Evolutionary conservation across 1,140 invertebrate species (phyloP).

Genomic region (Teleogryllus occipitalis): DNA sequence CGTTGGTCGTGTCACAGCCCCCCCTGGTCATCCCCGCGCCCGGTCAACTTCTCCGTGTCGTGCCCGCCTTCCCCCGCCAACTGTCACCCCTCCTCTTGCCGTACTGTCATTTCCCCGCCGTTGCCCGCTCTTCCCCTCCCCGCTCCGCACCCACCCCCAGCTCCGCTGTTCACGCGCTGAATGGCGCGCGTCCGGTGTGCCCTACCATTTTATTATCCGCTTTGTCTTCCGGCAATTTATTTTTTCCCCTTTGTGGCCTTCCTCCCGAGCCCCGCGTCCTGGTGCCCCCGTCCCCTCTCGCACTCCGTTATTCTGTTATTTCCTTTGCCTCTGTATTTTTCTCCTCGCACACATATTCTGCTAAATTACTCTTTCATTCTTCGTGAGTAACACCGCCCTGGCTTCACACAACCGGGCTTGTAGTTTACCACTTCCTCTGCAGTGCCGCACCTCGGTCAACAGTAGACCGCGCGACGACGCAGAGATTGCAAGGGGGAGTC

Average conservation of each 20-base stretch:
- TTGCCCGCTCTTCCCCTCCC: neutral
- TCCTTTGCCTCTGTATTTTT: neutral
- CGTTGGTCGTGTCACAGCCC: too few species aligned
- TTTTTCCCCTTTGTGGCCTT: neutral
- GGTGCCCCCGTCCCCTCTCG: neutral
- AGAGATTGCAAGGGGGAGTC: too few species aligned
- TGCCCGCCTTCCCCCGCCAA: neutral
- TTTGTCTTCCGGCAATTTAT: constrained; percentile 4
- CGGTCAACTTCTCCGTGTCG: too few species aligned
- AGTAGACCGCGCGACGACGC: too few species aligned
- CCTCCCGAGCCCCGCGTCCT: neutral
- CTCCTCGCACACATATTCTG: neutral
- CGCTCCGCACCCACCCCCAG: neutral
- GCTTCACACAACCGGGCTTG: neutral
- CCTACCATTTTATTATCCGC: neutral
- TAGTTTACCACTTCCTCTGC: neutral
- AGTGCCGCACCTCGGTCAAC: too few species aligned
- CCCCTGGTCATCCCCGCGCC: too few species aligned
- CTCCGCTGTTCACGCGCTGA: neutral
- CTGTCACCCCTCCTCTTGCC: neutral
- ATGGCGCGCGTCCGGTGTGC: neutral
- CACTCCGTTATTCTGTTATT: neutral
- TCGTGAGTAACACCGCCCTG: neutral
- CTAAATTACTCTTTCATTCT: constrained; percentile 1
- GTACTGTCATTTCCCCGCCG: neutral